These are phyloP conservation scores for Hucho hucho DNA, from an alignment of 2,113 vertebrate genomes.

Conservation along the genomic window DNA sequence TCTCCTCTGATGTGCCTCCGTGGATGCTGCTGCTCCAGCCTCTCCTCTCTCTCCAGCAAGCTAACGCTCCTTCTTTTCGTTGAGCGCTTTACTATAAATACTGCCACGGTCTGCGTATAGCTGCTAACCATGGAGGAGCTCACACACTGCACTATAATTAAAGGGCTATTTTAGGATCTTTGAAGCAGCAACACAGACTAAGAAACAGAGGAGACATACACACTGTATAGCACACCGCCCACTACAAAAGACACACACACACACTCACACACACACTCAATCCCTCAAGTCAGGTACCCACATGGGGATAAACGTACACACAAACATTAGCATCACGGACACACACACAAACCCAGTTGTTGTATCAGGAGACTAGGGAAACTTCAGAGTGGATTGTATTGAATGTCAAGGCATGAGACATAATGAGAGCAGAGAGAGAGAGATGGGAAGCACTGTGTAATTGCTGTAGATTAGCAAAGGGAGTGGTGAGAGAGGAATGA, in stretches of 20 bases:
- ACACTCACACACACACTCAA: slow-evolving; percentile 24
- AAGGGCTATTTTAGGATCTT: slow-evolving; percentile 75
- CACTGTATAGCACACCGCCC: slow-evolving; percentile 16
- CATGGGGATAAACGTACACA: slow-evolving; percentile 38
- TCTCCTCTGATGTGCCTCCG: neutral
- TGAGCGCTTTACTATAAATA: slow-evolving; percentile 71
- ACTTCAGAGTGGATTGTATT: slow-evolving; percentile 35
- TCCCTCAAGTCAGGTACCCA: slow-evolving; percentile 31
- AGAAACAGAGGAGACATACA: slow-evolving; percentile 33
- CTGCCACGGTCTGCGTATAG: slow-evolving; percentile 71
- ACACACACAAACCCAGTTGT: slow-evolving; percentile 1
- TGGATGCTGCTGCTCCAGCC: neutral
- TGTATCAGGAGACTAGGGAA: too few relatives aligned
- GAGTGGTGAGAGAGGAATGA: slow-evolving; percentile 35
- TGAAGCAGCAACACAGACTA: slow-evolving; percentile 60
- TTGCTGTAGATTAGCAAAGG: slow-evolving; percentile 15
- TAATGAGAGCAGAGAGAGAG: slow-evolving; percentile 58
- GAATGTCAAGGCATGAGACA: slow-evolving; percentile 57
- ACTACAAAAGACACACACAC: slow-evolving; percentile 34
- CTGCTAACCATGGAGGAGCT: slow-evolving; percentile 63
- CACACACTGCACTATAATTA: slow-evolving; percentile 76
- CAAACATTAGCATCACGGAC: slow-evolving; percentile 11
- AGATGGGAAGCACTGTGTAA: neutral
- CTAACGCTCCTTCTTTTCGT: slow-evolving; percentile 2
- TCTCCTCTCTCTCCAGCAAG: slow-evolving; percentile 2